Base-by-base conservation (phyloP, 2,888 invertebrate species). In the Drosophila formosana region DNA sequence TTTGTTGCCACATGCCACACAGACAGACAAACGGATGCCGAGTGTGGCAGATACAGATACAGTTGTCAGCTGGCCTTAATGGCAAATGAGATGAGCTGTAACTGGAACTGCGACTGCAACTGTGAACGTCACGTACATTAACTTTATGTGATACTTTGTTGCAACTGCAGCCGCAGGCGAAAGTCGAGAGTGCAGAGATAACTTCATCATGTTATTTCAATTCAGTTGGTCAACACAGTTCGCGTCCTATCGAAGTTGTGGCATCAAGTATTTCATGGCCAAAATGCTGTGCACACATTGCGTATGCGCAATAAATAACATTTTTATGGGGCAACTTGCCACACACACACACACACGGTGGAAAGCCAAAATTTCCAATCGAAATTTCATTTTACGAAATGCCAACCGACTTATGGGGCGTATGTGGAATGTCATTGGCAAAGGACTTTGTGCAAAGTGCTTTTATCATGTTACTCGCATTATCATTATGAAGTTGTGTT, bases 221-320 rank as follows among this genome's bases (percentile, higher is more conserved):
- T 30, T 43, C 39, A 30, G 57, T 43, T n/a, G 37, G 25, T 34
- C 23, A 50, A 30, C 6, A 7, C 13, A 34, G 25, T 61, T 67
- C n/a, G 37, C 37, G 18, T n/a, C 47, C 8, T 28, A 47, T 32
- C 26, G 11, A 57, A 47, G 41, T 64, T 49, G 11, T 9, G 13
- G n/a, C 23, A 55, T 53, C 55, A 26, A 43, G 37, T 55, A 46
- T 34, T 63, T 52, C 30, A 55, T 37, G 43, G 53, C 41, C 53
- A 51, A 46, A 45, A 57, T 53, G 51, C 34, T 37, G 28, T 37
- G 47, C 18, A 18, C 41, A 81, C 57, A 53, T 56, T 73, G 70
- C 78, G 78, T 78, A 78, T 73, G 79, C 32, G 74, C 65, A 63
- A 78, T 62, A 81, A 73, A 78, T 62, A 57, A 63, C 25, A 53